These are phyloP conservation scores for Oreortyx pictus DNA, from an alignment of 2,797 vertebrate genomes.

Conservation along the genomic window DNA sequence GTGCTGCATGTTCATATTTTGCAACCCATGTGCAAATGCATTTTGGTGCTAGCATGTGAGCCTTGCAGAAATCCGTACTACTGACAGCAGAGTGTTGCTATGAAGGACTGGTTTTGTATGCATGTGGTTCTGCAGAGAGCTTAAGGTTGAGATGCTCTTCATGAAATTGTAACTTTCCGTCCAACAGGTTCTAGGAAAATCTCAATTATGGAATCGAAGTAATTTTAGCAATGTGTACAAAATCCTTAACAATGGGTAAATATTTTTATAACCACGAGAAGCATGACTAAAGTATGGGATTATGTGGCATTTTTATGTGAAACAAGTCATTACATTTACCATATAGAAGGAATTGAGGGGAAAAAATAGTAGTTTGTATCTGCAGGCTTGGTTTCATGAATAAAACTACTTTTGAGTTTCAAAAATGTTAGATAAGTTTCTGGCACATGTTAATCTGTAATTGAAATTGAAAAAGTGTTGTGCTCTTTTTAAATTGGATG, in stretches of 20 bases:
- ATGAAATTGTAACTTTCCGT: slow-evolving; percentile 20
- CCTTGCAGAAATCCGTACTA: background rate
- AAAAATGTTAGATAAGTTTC: slow-evolving; percentile 56
- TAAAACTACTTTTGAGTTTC: slow-evolving; percentile 54
- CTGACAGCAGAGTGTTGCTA: background rate
- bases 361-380: slow-evolving; percentile 61
- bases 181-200: slow-evolving; percentile 16
- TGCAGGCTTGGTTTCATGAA: slow-evolving; percentile 56
- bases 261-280: slow-evolving; percentile 42
- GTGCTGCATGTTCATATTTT: background rate
- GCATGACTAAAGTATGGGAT: slow-evolving; percentile 21
- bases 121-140: background rate
- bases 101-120: background rate
- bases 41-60: background rate
- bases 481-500: slow-evolving; percentile 65
- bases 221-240: background rate
- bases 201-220: slow-evolving; percentile 40
- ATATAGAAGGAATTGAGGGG: slow-evolving; percentile 32
- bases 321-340: slow-evolving; percentile 45
- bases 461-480: slow-evolving; percentile 28
- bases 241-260: slow-evolving; percentile 33
- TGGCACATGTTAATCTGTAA: slow-evolving; percentile 52
- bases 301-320: slow-evolving; percentile 30
- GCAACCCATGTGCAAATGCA: background rate
- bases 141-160: slow-evolving; percentile 15